Conservation (phyloP, 1,140 invertebrate species). For the Scaptodrosophila lebanonensis region DNA sequence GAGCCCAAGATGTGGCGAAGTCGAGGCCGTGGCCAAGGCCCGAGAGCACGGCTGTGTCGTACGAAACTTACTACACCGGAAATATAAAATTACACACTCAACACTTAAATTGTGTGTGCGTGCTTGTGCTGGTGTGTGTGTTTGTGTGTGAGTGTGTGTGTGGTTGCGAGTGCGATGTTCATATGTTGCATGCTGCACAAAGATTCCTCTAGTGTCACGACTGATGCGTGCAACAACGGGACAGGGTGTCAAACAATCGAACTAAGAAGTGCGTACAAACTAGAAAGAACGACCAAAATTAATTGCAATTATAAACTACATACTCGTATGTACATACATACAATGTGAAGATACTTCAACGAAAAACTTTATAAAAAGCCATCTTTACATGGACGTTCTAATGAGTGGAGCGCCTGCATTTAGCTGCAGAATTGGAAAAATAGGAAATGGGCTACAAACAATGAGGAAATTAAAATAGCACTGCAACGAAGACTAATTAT, state of each 20-base stretch:
- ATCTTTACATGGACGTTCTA: too few relatives aligned
- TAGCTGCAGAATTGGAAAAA: too few relatives aligned
- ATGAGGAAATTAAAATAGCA: too few relatives aligned
- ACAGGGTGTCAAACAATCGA: conserved; percentile 63
- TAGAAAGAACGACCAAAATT: conserved; percentile 47
- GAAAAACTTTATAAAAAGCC: too few relatives aligned
- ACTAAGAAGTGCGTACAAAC: conserved; percentile 30
- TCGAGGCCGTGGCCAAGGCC: conserved; percentile 18
- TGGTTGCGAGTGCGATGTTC: conserved; percentile 19
- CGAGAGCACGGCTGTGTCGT: conserved; percentile 57
- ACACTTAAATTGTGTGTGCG: conserved; percentile 63
- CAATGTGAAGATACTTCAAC: too few relatives aligned
- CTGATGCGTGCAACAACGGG: conserved; percentile 30
- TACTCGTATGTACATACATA: too few relatives aligned
- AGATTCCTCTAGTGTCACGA: conserved; percentile 46
- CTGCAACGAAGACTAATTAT: too few relatives aligned
- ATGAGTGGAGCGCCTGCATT: too few relatives aligned
- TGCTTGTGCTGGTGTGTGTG: conserved; percentile 6
- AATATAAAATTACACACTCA: conserved; percentile 75
- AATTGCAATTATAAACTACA: conserved; percentile 63
- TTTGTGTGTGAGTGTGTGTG: conserved; percentile 17
- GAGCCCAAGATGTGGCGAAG: conserved; percentile 52
- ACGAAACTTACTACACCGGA: conserved; percentile 72
- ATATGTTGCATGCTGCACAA: conserved; percentile 63
- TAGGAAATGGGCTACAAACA: too few relatives aligned